phyloP scores from a whole-genome alignment of 2,888 invertebrate genomes.

The Dexiosoma caninum region DNA sequence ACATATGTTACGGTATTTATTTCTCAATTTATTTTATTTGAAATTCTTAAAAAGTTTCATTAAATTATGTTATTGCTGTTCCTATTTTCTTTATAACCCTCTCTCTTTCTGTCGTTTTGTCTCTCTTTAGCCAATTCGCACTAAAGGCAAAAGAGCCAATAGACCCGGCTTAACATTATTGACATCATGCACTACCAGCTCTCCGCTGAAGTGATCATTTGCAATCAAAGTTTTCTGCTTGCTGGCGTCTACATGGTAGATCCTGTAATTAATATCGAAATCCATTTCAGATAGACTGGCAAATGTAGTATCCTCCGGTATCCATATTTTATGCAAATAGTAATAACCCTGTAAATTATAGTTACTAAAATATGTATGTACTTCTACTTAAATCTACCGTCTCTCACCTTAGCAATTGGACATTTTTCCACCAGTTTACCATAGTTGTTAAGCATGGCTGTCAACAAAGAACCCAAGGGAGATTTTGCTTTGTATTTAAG shows the following conservation, averaged over 20 bases:
- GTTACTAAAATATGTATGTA: too few relatives aligned
- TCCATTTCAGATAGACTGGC: constrained; percentile 72
- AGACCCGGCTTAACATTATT: constrained; percentile 69
- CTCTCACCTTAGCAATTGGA: constrained; percentile 72
- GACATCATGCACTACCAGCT: constrained; percentile 71
- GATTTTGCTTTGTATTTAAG: constrained; percentile 69
- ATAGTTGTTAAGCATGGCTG: too few relatives aligned
- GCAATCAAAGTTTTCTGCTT: constrained; percentile 70
- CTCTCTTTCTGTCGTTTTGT: too few relatives aligned
- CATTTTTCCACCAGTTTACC: constrained; percentile 72
- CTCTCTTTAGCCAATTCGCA: constrained; percentile 52
- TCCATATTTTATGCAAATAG: constrained; percentile 72
- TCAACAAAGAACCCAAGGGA: constrained; percentile 70
- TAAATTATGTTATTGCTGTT: too few relatives aligned
- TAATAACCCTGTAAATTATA: constrained; percentile 73
- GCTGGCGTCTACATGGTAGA: constrained; percentile 68
- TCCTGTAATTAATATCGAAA: constrained; percentile 68
- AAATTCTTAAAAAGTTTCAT: too few relatives aligned
- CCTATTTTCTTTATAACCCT: too few relatives aligned
- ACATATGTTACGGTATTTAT: too few relatives aligned
- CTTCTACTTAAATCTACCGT: background rate
- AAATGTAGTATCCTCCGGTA: constrained; percentile 73
- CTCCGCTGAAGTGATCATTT: constrained; percentile 71
- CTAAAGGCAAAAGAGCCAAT: constrained; percentile 70
- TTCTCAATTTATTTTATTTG: too few relatives aligned